Percentiles rank a stretch among this genome's conserved stretches.
phyloP scores from a whole-genome alignment of 2,888 invertebrate species.

The Sarcophaga carnaria region DNA sequence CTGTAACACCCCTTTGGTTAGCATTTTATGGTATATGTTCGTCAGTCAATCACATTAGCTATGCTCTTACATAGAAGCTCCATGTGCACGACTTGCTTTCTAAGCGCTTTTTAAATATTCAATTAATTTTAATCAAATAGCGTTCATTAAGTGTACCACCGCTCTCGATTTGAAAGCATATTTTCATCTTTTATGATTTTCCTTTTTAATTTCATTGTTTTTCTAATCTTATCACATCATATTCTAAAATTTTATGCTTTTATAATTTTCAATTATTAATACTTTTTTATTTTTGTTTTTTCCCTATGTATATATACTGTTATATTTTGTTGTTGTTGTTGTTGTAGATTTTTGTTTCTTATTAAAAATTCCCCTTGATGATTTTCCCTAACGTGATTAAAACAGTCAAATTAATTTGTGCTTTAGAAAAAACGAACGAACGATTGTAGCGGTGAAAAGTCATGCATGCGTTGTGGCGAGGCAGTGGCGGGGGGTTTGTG shows the following conservation, averaged over 20 bases:
- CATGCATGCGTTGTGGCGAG: background rate
- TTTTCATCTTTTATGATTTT: background rate
- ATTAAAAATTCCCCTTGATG: conserved; percentile 7
- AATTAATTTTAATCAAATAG: no score
- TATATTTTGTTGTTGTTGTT: no score
- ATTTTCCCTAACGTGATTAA: conserved; percentile 22
- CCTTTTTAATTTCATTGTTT: background rate
- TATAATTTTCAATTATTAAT: background rate
- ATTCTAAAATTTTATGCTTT: background rate
- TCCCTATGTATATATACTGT: no score
- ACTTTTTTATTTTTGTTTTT: background rate
- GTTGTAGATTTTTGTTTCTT: conserved; percentile 2
- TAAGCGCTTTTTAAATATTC: no score
- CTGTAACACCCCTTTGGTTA: no score
- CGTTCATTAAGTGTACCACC: no score
- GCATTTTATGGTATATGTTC: no score
- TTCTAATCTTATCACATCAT: background rate
- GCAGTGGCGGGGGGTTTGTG: background rate
- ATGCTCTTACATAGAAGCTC: no score
- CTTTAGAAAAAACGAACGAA: conserved; percentile 21
- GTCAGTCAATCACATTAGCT: no score
- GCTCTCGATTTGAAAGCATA: no score
- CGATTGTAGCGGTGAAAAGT: background rate
- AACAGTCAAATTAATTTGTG: conserved; percentile 34
- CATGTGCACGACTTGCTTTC: no score